Percentiles rank a stretch among this genome's conserved stretches.
Evolutionary conservation across 2,888 invertebrate species (phyloP).

Genomic region (Caenorhabditis sp.): DNA sequence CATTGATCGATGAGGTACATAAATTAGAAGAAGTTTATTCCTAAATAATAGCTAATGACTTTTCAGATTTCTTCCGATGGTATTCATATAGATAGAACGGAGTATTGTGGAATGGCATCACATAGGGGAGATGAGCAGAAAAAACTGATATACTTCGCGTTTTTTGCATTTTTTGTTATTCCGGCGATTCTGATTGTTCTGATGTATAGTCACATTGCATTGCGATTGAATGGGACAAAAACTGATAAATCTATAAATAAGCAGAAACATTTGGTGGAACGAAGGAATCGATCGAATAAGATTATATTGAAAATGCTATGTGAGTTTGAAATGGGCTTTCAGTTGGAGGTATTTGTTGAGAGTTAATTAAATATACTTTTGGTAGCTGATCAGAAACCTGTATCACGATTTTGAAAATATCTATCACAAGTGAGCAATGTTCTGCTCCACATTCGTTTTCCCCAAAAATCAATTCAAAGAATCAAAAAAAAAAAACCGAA

Average conservation of each 20-base stretch:
- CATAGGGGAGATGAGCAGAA: constrained; percentile 46
- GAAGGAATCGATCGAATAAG: constrained; percentile 37
- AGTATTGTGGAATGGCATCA: constrained; percentile 64
- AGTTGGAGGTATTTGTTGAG: too few relatives aligned
- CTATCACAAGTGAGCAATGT: too few relatives aligned
- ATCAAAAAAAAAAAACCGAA: too few relatives aligned
- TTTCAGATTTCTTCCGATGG: constrained; percentile 53
- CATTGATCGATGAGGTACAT: constrained; percentile 41
- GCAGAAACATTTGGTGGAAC: constrained; percentile 14
- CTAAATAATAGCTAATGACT: not conserved
- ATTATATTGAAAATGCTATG: constrained; percentile 56
- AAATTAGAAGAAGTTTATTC: too few relatives aligned
- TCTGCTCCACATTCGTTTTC: too few relatives aligned
- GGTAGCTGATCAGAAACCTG: too few relatives aligned
- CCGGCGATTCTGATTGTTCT: constrained; percentile 61
- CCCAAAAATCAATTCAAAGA: too few relatives aligned
- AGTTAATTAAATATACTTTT: too few relatives aligned
- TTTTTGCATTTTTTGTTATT: constrained; percentile 64
- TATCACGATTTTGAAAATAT: too few relatives aligned
- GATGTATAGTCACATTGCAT: constrained; percentile 68
- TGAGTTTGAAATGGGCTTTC: too few relatives aligned
- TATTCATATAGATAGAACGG: constrained; percentile 53
- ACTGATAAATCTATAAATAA: constrained; percentile 13
- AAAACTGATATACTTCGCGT: constrained; percentile 60
- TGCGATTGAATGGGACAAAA: constrained; percentile 49